Evolutionary conservation across 1,140 invertebrate species (phyloP).

Genomic region (Himalopsyche phryganea): DNA sequence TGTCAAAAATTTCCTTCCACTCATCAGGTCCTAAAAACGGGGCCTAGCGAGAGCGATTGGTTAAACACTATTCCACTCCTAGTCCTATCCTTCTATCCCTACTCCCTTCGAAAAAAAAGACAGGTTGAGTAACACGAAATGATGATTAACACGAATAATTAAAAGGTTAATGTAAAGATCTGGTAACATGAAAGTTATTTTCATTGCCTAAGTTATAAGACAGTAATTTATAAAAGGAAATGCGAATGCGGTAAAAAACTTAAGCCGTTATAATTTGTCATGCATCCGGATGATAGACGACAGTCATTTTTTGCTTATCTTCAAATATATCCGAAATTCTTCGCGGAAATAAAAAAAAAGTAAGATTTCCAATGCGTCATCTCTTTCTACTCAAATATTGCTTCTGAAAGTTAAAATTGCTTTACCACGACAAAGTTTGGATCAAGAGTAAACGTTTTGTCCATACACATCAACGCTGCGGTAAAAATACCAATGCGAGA

Average conservation of each 20-base stretch:
- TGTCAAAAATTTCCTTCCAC: no score
- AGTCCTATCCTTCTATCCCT: no score
- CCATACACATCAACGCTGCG: not conserved
- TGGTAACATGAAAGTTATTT: no score
- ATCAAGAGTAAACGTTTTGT: conserved; percentile 16
- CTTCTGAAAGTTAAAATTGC: conserved; percentile 25
- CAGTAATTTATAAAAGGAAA: no score
- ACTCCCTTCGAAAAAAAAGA: no score
- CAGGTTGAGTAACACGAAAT: no score
- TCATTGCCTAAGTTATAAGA: no score
- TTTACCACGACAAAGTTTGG: conserved; percentile 23
- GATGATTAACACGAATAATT: no score
- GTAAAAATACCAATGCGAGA: not conserved
- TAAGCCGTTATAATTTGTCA: conserved; percentile 11
- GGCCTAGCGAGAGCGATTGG: no score
- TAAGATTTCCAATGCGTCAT: conserved; percentile 19
- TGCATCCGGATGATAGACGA: conserved; percentile 19
- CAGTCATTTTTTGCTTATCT: conserved; percentile 12
- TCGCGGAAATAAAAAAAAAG: conserved; percentile 15
- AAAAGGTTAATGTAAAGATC: no score
- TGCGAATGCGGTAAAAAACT: not conserved
- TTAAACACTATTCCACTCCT: no score
- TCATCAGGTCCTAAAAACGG: no score
- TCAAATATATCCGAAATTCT: conserved; percentile 19
- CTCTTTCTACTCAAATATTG: conserved; percentile 10